Conservation (phyloP, 92 coral and sea anemone genomes). For the Ricordea florida region DNA sequence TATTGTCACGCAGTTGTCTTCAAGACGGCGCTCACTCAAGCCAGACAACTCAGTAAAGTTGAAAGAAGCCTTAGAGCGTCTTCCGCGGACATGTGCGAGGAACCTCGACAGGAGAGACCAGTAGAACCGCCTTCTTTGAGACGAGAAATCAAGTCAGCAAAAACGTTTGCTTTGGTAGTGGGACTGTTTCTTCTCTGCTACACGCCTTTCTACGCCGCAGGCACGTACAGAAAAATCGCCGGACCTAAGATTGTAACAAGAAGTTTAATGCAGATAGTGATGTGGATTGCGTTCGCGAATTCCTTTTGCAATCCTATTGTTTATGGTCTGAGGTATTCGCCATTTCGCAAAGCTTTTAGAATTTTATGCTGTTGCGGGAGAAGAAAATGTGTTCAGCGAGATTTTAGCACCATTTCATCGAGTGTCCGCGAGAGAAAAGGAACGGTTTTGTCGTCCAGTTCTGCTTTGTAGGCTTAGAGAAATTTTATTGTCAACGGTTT, state of each 20-base stretch:
- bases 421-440: no score
- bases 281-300: conserved; percentile 90
- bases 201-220: conserved; percentile 79
- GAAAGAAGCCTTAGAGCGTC: conserved; percentile 50
- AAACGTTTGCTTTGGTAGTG: conserved; percentile 79
- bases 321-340: conserved; percentile 76
- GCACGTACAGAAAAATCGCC: conserved; percentile 73
- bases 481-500: no score
- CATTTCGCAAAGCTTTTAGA: conserved; percentile 83
- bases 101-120: neutral
- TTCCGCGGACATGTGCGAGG: neutral
- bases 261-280: conserved; percentile 47
- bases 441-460: no score
- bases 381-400: no score
- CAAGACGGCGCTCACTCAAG: conserved; percentile 72
- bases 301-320: conserved; percentile 88
- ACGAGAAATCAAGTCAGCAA: conserved; percentile 81
- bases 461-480: no score
- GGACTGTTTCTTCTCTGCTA: conserved; percentile 87
- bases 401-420: no score
- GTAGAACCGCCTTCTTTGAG: conserved; percentile 33
- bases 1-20: conserved; percentile 80
- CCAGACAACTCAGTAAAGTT: conserved; percentile 53
- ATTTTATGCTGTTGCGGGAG: conserved; percentile 21
- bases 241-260: conserved; percentile 57